Evolutionary conservation across 2,113 vertebrate species (phyloP).

Genomic region (Colinus virginianus): DNA sequence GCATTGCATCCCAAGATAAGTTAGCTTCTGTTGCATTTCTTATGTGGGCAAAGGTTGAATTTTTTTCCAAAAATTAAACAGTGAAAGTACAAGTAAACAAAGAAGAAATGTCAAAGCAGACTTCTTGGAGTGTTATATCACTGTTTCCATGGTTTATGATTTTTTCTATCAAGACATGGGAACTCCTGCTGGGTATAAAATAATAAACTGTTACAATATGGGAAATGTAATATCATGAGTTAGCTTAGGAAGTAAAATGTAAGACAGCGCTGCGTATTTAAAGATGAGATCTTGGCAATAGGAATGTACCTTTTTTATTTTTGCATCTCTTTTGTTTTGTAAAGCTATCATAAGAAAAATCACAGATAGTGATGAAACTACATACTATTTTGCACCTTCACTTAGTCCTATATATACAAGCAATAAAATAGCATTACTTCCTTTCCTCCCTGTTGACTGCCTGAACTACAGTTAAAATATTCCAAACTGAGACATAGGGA

Average conservation of each 20-base stretch:
- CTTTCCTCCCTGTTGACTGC: background rate
- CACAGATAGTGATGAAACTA: background rate
- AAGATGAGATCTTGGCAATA: background rate
- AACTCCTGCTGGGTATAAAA: conserved; percentile 1
- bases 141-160: background rate
- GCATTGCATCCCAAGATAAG: background rate
- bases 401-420: background rate
- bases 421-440: background rate
- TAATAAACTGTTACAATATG: background rate
- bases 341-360: background rate
- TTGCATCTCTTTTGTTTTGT: background rate
- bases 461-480: background rate
- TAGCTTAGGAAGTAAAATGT: background rate
- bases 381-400: background rate
- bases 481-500: background rate
- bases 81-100: background rate
- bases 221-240: background rate
- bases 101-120: background rate
- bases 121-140: background rate
- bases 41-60: background rate
- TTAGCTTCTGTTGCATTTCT: background rate
- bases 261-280: background rate
- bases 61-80: background rate
- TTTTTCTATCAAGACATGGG: background rate
- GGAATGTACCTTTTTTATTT: background rate